These are phyloP conservation scores for Oncopodura yosiiana DNA, from an alignment of 1,140 invertebrate genomes.

Conservation along the genomic window DNA sequence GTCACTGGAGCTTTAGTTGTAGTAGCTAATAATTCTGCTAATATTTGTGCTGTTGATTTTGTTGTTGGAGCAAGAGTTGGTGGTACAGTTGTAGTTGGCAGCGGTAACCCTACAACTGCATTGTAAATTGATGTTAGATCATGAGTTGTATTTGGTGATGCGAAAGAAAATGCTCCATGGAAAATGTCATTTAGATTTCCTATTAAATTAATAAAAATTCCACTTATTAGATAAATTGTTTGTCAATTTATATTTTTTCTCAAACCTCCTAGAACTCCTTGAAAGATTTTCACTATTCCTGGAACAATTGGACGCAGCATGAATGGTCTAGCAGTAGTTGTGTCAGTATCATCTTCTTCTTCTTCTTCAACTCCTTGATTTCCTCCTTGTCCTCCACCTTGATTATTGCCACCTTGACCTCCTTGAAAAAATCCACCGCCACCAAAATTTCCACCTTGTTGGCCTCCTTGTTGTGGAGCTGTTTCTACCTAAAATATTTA, in stretches of 20 bases:
- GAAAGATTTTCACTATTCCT: conserved; percentile 17
- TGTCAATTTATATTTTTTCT: no score
- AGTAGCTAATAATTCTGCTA: neutral
- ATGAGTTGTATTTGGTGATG: conserved; percentile 8
- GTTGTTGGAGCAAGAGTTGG: neutral
- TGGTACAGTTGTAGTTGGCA: neutral
- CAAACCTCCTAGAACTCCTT: conserved; percentile 7
- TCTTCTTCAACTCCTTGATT: conserved; percentile 4
- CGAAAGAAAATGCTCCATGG: conserved; percentile 16
- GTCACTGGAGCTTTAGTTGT: neutral
- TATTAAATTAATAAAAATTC: no score
- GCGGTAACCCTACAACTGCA: conserved; percentile 9
- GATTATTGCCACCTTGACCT: no score
- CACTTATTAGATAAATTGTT: no score
- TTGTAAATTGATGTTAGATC: conserved; percentile 19
- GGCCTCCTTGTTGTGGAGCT: no score
- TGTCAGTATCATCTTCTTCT: conserved; percentile 9
- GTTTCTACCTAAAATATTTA: no score
- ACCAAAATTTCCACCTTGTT: no score
- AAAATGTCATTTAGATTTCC: conserved; percentile 22
- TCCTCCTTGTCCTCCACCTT: no score
- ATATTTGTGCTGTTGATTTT: neutral
- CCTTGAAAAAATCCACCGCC: no score
- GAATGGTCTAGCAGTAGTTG: neutral
- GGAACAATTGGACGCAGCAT: conserved; percentile 18